Evolutionary conservation across 2,888 invertebrate genomes (phyloP).

Genomic region (Lumbricus terrestris): DNA sequence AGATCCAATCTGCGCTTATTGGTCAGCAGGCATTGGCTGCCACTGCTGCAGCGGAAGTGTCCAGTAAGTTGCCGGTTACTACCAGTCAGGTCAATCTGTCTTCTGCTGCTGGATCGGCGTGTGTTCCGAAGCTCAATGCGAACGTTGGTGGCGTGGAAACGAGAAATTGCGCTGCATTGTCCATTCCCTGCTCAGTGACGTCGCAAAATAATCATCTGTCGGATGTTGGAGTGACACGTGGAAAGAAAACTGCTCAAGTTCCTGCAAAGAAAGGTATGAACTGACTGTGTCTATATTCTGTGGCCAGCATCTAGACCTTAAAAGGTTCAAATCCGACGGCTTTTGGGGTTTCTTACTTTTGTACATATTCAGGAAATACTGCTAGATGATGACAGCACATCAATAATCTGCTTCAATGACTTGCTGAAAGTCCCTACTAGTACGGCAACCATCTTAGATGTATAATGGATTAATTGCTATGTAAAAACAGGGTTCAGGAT

Average conservation of each 20-base stretch:
- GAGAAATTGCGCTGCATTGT: background rate
- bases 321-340: background rate
- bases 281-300: background rate
- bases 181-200: background rate
- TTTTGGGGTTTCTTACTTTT: background rate
- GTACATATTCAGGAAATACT: too few species aligned
- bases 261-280: background rate
- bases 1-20: background rate
- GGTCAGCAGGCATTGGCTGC: background rate
- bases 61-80: background rate
- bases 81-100: background rate
- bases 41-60: background rate
- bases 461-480: too few species aligned
- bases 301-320: background rate
- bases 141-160: background rate
- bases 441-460: too few species aligned
- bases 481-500: background rate
- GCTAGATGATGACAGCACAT: too few species aligned
- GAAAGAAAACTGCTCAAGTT: background rate
- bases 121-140: background rate
- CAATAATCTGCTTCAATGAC: too few species aligned
- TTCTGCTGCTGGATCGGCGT: background rate
- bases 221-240: background rate
- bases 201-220: background rate
- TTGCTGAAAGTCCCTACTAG: too few species aligned